Evolutionary conservation across 2,113 vertebrate genomes (phyloP).

Genomic region (Parus major): DNA sequence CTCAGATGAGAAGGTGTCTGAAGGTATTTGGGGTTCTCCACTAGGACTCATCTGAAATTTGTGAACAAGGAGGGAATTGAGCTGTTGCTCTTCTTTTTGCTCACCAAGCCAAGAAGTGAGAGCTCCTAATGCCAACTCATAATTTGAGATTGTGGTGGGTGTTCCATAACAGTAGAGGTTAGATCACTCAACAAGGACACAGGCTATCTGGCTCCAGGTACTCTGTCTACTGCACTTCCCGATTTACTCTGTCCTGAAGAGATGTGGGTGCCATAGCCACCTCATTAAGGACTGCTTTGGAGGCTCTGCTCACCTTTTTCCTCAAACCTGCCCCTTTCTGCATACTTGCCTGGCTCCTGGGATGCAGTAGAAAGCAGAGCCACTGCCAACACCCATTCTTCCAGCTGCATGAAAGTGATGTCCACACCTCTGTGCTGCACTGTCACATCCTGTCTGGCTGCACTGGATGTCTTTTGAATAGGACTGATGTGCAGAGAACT

Average conservation of each 20-base stretch:
- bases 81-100: background rate
- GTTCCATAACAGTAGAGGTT: background rate
- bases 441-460: background rate
- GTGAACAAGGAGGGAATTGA: background rate
- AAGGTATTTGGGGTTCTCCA: background rate
- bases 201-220: background rate
- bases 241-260: background rate
- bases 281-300: background rate
- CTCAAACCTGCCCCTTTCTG: background rate
- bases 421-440: background rate
- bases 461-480: background rate
- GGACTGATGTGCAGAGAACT: background rate
- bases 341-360: background rate
- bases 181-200: background rate
- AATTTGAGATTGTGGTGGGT: background rate
- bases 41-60: background rate
- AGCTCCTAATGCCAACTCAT: background rate
- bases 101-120: background rate
- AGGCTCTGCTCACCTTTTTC: background rate
- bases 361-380: background rate
- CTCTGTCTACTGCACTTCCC: background rate
- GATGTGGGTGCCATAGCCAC: background rate
- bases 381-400: background rate
- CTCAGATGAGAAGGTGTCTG: background rate
- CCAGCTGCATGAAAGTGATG: background rate